Evolutionary conservation across 2,797 vertebrate genomes (phyloP), one percentile per base, ranked within the genome.

Genomic region (Xenentodon cancila): DNA sequence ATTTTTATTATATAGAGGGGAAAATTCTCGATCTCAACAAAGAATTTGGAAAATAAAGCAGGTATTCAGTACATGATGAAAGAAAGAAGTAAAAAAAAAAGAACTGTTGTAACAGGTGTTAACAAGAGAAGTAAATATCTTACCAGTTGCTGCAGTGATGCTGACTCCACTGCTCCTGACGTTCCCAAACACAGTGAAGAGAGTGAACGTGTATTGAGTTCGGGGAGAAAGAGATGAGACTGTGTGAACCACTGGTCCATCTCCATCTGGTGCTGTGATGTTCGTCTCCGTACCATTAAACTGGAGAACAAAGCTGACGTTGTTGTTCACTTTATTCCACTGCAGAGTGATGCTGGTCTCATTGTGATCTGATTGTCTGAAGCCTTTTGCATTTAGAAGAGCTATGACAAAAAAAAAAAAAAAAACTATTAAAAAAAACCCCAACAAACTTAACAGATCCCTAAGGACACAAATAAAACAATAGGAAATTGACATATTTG

Each of bases 341-440:
- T 77, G 53, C 34, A 85, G 63, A 64, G 51, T 70, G 47, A 82
- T 25, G 13, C 30, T 46, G 22, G 17, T 65, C 9, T 69, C 64
- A 54, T 16, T 27, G 21, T n/a, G 63, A 7, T 0, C 0, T 22
- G 3, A 11, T 12, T 42, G 1, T 13, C 0, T 40, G 18, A 77
- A 51, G 1, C 1, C 0, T 0, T 8, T 0, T 34, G 68, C 32
- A 20, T 67, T 19, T n/a, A 0, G 0, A 17, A 59, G 74, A 49
- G 20, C 19, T 34, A 11, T 30, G 32, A 59, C 3, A 50, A n/a
- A 44, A 44, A 4, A 7, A 5, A 1, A n/a, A 49, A 53, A 49
- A 25, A 25, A 13, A 25, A 7, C n/a, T n/a, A n/a, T n/a, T n/a
- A n/a, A n/a, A n/a, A n/a, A n/a, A n/a, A n/a, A n/a, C n/a, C n/a